Evolutionary conservation across 2,797 vertebrate genomes (phyloP), one percentile per base, ranked within the genome.

Genomic region (Myoxocephalus aenaeus): DNA sequence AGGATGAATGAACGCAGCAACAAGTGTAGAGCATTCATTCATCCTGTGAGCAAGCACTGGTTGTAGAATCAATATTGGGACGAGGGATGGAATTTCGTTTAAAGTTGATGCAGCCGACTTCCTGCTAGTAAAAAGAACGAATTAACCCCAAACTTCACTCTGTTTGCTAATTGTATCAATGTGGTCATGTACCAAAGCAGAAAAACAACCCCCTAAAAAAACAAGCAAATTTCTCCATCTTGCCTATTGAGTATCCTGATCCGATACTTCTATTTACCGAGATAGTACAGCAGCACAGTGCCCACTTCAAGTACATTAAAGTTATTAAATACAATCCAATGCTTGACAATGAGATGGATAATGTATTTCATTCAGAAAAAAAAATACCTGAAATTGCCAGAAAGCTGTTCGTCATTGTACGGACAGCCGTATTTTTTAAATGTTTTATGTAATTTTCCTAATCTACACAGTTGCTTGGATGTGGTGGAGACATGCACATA

Each of bases 51-150:
- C 62, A 18, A 65, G 71, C 73, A 62, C 27, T 25, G 36, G 25
- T 13, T 62, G 46, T 20, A 68, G 46, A 68, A 62, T 75, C 73
- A 68, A 62, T 53, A 68, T 68, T 67, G 34, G 57, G 57, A 61
- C 1, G 38, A 69, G 18, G 46, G 57, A 36, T 69, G 27, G 65
- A 76, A 76, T 54, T 76, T 63, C 4, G 14, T 75, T 72, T 27
- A 20, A 25, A 20, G 57, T 51, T 63, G 34, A 22, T 63, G 25
- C 36, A 50, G 46, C 58, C 34, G 42, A 50, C 40, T 36, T 70
- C 42, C 40, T 5, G 1, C 32, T 13, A 56, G 38, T 73, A 10
- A 29, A 40, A 53, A 42, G 18, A 14, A 8, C 11, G 3, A 64
- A 44, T 20, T 12, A 12, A 59, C 32, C 17, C 57, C 12, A 44